A percentile compares a stretch with the other conserved stretches of the same genome.
Conservation (phyloP, 2,888 invertebrate genomes). For the Ichneumoninae sp. region DNA sequence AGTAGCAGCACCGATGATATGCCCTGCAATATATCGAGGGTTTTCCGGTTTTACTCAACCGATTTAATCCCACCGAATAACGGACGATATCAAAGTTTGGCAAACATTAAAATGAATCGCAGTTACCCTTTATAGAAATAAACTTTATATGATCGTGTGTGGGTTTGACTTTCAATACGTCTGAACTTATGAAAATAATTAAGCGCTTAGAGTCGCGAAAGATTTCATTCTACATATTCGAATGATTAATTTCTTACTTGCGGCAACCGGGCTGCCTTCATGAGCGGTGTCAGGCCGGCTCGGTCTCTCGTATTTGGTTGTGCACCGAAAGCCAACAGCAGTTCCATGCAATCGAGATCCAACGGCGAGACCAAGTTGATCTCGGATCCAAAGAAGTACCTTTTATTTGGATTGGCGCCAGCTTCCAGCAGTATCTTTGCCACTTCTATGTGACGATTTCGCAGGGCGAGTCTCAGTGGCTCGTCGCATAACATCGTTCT, state of each 20-base stretch:
- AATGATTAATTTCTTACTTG: slow-evolving; percentile 85
- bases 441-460: slow-evolving; percentile 92
- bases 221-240: not conserved
- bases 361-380: slow-evolving; percentile 93
- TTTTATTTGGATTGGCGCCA: slow-evolving; percentile 95
- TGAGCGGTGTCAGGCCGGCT: slow-evolving; percentile 94
- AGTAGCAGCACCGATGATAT: slow-evolving; percentile 91
- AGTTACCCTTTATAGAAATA: not conserved
- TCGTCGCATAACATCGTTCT: slow-evolving; percentile 92
- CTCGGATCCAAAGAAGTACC: slow-evolving; percentile 96
- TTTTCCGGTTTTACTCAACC: slow-evolving; percentile 47
- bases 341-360: slow-evolving; percentile 92
- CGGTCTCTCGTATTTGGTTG: slow-evolving; percentile 94
- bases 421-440: slow-evolving; percentile 91
- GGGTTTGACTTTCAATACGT: not conserved
- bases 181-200: not conserved
- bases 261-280: slow-evolving; percentile 94
- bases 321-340: slow-evolving; percentile 94
- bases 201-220: too few relatives aligned
- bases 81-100: not conserved
- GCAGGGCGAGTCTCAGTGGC: slow-evolving; percentile 94
- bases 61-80: slow-evolving; percentile 3
- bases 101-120: not conserved
- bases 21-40: slow-evolving; percentile 85
- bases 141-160: not conserved